These are phyloP conservation scores for Tursiops truncatus DNA, from an alignment of 2,113 vertebrate genomes.

Conservation along the genomic window DNA sequence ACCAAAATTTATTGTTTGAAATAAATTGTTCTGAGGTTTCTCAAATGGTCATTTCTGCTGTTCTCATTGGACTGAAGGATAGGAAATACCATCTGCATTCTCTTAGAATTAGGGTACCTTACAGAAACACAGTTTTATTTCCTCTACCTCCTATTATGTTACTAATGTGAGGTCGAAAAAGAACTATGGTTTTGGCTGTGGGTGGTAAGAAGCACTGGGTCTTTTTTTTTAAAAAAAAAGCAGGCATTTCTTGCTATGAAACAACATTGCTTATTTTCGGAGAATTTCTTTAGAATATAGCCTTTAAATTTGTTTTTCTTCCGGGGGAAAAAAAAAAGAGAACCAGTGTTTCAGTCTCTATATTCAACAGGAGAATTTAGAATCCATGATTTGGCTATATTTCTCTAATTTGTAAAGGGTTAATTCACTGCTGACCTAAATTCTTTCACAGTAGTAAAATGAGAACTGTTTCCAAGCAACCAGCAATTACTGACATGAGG, in stretches of 20 bases:
- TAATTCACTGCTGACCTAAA: conserved; percentile 82
- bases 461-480: conserved; percentile 80
- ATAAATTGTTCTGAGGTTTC: conserved; percentile 13
- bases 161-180: not conserved
- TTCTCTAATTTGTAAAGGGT: conserved; percentile 78
- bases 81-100: not conserved
- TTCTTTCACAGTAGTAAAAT: conserved; percentile 72
- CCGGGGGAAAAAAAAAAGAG: not conserved
- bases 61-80: not conserved
- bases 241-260: not conserved
- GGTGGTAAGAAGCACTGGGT: not conserved
- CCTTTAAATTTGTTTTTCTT: conserved; percentile 70
- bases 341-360: conserved; percentile 30
- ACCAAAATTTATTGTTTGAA: conserved; percentile 2
- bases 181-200: not conserved
- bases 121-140: not conserved
- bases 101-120: not conserved
- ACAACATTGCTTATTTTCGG: not conserved
- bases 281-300: conserved; percentile 64
- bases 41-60: not conserved
- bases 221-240: not conserved
- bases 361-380: conserved; percentile 66
- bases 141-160: not conserved
- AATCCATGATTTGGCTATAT: conserved; percentile 66
- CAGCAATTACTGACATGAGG: conserved; percentile 63